Evolutionary conservation across 1,140 invertebrate genomes (phyloP).

Genomic region (Habropoda laboriosa): DNA sequence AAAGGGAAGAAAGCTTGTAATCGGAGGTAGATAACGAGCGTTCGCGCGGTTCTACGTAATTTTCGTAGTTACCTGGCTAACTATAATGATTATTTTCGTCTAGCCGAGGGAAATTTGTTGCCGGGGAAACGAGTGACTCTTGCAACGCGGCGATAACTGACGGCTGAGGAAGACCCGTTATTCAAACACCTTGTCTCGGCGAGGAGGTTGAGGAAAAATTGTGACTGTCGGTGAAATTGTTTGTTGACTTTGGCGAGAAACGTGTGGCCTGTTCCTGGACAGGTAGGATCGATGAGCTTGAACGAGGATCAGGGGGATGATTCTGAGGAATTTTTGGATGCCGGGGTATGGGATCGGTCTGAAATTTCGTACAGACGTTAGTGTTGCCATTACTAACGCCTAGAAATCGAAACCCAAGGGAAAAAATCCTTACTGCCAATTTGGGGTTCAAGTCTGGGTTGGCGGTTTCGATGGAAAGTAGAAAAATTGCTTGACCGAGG

Average conservation of each 20-base stretch:
- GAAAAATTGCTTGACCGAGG: too few species aligned
- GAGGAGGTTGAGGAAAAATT: background rate
- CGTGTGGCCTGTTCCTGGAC: background rate
- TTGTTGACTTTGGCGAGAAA: background rate
- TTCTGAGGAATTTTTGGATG: background rate
- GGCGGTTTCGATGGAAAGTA: too few species aligned
- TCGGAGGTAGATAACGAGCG: background rate
- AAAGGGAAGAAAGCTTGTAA: background rate
- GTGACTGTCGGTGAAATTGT: background rate
- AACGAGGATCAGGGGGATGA: background rate
- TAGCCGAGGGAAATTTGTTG: background rate
- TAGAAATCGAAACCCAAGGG: too few species aligned
- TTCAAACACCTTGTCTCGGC: background rate
- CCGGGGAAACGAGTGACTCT: background rate
- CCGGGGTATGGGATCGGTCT: too few species aligned
- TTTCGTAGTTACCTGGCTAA: background rate
- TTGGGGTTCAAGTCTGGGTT: too few species aligned
- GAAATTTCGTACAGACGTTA: too few species aligned
- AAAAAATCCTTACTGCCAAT: too few species aligned
- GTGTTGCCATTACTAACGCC: too few species aligned
- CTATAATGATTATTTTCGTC: constrained; percentile 3
- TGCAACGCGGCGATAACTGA: too few species aligned
- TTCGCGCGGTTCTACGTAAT: background rate
- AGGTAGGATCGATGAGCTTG: background rate
- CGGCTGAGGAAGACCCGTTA: background rate